Evolutionary conservation across 2,888 invertebrate genomes (phyloP).

Genomic region (Smittia sp.): DNA sequence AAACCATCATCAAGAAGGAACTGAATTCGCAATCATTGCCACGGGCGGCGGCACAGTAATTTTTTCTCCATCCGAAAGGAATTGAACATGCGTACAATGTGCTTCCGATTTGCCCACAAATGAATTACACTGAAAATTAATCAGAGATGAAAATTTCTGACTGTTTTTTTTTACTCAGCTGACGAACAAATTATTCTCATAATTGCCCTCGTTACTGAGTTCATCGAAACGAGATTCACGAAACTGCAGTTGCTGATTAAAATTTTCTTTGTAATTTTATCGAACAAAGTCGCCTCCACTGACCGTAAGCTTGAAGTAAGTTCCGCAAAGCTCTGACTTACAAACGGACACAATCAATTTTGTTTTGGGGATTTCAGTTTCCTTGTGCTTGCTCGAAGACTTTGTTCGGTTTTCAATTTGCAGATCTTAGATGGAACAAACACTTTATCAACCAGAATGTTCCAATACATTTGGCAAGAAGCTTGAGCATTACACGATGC

Average conservation of each 20-base stretch:
- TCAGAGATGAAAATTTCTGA: too few species aligned
- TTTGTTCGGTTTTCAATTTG: background rate
- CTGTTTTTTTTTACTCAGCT: too few species aligned
- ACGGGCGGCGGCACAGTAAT: background rate
- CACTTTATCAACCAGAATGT: too few species aligned
- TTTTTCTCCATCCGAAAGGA: background rate
- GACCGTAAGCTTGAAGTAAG: background rate
- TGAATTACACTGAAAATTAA: too few species aligned
- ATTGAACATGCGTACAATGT: background rate
- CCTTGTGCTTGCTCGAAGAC: background rate
- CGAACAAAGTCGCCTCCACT: background rate
- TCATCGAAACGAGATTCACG: too few species aligned
- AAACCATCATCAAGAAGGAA: conserved; percentile 4
- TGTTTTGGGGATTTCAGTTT: background rate
- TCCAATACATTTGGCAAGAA: too few species aligned
- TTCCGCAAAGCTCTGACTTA: background rate
- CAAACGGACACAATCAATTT: conserved; percentile 24
- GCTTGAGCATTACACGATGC: background rate
- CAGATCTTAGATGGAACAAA: background rate
- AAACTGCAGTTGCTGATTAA: too few species aligned
- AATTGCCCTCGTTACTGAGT: too few species aligned
- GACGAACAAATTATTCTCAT: too few species aligned
- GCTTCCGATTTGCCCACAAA: too few species aligned
- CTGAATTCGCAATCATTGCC: background rate
- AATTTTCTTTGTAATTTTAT: background rate